Evolutionary conservation across 2,797 vertebrate genomes (phyloP).

Genomic region (Enteromius viviparus): DNA sequence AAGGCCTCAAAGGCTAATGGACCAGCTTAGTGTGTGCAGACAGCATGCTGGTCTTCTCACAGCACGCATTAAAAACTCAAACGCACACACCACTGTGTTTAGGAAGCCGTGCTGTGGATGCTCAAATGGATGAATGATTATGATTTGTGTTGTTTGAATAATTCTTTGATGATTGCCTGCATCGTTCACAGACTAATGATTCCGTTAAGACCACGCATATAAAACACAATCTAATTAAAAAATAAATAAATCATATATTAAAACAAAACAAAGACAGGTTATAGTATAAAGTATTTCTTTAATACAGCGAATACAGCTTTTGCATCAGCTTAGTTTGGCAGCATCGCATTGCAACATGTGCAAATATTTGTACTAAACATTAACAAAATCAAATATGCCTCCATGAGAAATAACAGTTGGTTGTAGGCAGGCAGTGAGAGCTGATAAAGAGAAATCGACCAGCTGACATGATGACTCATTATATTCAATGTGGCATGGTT

Average conservation of each 20-base stretch:
- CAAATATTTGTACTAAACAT: slow-evolving; percentile 15
- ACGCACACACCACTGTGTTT: slow-evolving; percentile 20
- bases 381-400: neutral
- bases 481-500: slow-evolving; percentile 23
- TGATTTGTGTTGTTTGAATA: slow-evolving; percentile 47
- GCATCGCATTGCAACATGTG: neutral
- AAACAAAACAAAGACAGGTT: neutral
- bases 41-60: slow-evolving; percentile 50
- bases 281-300: neutral
- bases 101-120: slow-evolving; percentile 41
- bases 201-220: neutral
- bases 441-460: slow-evolving; percentile 7
- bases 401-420: slow-evolving; percentile 12
- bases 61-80: slow-evolving; percentile 36
- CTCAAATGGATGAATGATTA: slow-evolving; percentile 51
- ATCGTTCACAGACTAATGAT: slow-evolving; percentile 6
- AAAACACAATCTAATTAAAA: neutral
- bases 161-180: slow-evolving; percentile 38
- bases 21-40: slow-evolving; percentile 48
- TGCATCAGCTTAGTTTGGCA: neutral
- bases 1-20: slow-evolving; percentile 51
- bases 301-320: too few species aligned
- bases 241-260: neutral
- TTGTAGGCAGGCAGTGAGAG: neutral
- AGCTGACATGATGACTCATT: slow-evolving; percentile 50